Evolutionary conservation across 2,888 invertebrate species (phyloP).

Genomic region (Lasioglossum vierecki): DNA sequence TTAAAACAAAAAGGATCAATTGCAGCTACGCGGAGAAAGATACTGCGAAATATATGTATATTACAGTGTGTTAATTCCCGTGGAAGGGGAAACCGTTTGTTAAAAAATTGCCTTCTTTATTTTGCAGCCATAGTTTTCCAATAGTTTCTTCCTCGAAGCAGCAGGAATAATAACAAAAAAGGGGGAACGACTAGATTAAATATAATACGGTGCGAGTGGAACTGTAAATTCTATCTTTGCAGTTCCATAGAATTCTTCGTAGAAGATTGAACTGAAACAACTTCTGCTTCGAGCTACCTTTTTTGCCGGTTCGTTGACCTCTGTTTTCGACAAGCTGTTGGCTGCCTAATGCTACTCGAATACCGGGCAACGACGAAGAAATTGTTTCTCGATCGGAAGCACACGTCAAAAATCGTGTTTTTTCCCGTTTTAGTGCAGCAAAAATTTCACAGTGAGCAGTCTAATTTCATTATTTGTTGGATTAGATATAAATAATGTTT

Average conservation of each 20-base stretch:
- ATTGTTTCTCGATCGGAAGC: background rate
- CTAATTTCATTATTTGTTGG: background rate
- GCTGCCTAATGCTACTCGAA: background rate
- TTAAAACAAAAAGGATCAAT: background rate
- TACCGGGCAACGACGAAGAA: background rate
- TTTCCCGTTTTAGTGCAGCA: background rate
- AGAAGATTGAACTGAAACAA: background rate
- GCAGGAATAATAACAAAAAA: background rate
- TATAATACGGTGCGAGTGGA: background rate
- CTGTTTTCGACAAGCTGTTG: conserved; percentile 23
- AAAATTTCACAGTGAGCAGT: background rate
- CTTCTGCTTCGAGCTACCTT: conserved; percentile 13
- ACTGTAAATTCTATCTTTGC: background rate
- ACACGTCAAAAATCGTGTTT: background rate
- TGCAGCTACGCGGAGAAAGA: background rate
- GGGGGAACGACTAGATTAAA: background rate
- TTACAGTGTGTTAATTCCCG: background rate
- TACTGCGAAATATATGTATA: background rate
- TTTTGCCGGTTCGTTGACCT: conserved; percentile 42
- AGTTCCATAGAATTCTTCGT: background rate
- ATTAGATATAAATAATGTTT: background rate
- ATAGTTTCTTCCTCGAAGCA: background rate
- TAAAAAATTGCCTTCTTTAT: no score
- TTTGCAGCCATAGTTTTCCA: no score
- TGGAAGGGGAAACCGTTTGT: no score